These are phyloP conservation scores for Lasiommata megera DNA, from an alignment of 2,888 invertebrate genomes.

Conservation along the genomic window DNA sequence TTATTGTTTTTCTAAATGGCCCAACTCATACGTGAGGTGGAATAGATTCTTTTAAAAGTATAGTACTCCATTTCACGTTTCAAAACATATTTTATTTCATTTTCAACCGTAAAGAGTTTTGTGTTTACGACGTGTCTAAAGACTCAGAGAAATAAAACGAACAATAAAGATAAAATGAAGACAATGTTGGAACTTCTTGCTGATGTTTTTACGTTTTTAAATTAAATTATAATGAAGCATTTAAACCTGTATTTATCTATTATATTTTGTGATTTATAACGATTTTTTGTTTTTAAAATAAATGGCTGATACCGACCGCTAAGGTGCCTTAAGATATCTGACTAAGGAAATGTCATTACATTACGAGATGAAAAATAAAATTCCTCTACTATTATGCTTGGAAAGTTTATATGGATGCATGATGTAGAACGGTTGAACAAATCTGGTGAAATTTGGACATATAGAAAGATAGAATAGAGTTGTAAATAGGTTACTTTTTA, in stretches of 20 bases:
- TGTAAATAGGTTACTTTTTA: no score
- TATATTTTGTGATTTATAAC: not conserved
- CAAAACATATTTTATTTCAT: constrained; percentile 17
- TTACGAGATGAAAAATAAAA: no score
- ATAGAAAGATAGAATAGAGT: no score
- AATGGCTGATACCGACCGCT: no score
- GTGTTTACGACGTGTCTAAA: constrained; percentile 28
- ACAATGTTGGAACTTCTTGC: constrained; percentile 1
- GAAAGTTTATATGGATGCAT: no score
- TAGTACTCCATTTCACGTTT: constrained; percentile 1
- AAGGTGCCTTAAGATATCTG: no score
- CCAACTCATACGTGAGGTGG: constrained; percentile 5
- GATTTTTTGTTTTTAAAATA: no score
- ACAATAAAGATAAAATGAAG: constrained; percentile 23
- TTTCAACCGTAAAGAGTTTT: constrained; percentile 17
- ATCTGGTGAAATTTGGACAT: no score
- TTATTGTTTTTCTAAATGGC: not conserved
- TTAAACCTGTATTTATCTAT: not conserved
- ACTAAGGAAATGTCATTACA: no score
- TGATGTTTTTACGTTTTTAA: not conserved
- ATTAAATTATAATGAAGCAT: no score
- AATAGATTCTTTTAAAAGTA: constrained; percentile 2
- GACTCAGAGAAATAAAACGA: constrained; percentile 25
- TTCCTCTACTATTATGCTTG: no score
- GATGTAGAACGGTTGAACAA: no score